Evolutionary conservation across 2,888 invertebrate genomes (phyloP).

Genomic region (Scrobipalpa atriplicella): DNA sequence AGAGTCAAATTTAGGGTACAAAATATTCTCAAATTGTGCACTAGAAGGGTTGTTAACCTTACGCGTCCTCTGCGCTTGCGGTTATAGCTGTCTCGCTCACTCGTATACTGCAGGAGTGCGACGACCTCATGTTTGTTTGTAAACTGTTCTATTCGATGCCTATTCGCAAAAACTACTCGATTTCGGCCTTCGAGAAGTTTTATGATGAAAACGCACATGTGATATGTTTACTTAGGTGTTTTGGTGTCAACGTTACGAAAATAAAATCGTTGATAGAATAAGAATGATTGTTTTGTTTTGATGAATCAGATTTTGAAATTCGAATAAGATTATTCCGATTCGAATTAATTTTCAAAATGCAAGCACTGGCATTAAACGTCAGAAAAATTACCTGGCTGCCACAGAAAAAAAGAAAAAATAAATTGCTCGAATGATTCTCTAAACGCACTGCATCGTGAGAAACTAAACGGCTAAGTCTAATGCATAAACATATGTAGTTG

Average conservation of each 20-base stretch:
- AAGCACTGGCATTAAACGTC: too few species aligned
- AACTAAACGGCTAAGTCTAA: background rate
- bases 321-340: too few species aligned
- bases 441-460: background rate
- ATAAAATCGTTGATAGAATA: background rate
- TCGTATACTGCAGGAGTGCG: constrained; percentile 49
- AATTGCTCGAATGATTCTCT: background rate
- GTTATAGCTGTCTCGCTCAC: constrained; percentile 51
- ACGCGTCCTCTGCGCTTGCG: constrained; percentile 51
- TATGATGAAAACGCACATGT: constrained; percentile 3
- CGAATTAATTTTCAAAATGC: too few species aligned
- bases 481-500: constrained; percentile 6
- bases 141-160: constrained; percentile 55
- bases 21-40: constrained; percentile 49
- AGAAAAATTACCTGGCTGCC: too few species aligned
- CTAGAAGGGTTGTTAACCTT: constrained; percentile 71
- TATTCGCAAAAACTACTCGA: constrained; percentile 24
- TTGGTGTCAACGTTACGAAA: background rate
- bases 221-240: constrained; percentile 26
- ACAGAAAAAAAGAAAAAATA: background rate
- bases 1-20: background rate
- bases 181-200: background rate
- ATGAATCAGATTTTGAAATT: too few species aligned
- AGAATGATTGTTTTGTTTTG: background rate
- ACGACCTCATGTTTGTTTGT: constrained; percentile 67